Conservation (phyloP, 2,888 invertebrate genomes). For the Prostheceraeus crozeri region DNA sequence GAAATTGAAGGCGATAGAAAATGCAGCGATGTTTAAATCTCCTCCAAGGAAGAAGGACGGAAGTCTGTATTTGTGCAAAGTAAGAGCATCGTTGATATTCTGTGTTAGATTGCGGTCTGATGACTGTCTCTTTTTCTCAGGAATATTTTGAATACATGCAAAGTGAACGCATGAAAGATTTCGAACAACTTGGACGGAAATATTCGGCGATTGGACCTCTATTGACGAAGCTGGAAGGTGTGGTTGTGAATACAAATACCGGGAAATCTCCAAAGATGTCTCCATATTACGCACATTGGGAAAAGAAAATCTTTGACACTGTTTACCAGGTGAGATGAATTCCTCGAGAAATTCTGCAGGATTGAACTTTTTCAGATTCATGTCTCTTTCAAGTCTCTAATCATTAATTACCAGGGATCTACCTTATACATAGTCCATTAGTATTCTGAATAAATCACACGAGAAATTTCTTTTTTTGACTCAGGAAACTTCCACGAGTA, state of each 20-base stretch:
- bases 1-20: slow-evolving; percentile 51
- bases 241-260: slow-evolving; percentile 71
- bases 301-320: slow-evolving; percentile 68
- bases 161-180: slow-evolving; percentile 64
- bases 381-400: no score
- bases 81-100: slow-evolving; percentile 42
- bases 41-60: slow-evolving; percentile 48
- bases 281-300: slow-evolving; percentile 73
- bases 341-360: no score
- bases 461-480: no score
- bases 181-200: slow-evolving; percentile 65
- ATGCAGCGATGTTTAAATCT: slow-evolving; percentile 51
- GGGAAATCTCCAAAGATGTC: slow-evolving; percentile 69
- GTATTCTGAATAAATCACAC: no score
- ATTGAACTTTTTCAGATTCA: no score
- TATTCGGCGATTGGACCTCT: slow-evolving; percentile 74
- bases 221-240: slow-evolving; percentile 73
- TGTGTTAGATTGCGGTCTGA: neutral
- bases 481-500: no score
- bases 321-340: slow-evolving; percentile 62
- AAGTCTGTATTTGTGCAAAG: slow-evolving; percentile 53
- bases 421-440: no score
- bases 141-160: slow-evolving; percentile 69
- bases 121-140: slow-evolving; percentile 51
- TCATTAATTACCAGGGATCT: no score